Evolutionary conservation across 2,888 invertebrate species (phyloP).

Genomic region (Ypsolopha sequella): DNA sequence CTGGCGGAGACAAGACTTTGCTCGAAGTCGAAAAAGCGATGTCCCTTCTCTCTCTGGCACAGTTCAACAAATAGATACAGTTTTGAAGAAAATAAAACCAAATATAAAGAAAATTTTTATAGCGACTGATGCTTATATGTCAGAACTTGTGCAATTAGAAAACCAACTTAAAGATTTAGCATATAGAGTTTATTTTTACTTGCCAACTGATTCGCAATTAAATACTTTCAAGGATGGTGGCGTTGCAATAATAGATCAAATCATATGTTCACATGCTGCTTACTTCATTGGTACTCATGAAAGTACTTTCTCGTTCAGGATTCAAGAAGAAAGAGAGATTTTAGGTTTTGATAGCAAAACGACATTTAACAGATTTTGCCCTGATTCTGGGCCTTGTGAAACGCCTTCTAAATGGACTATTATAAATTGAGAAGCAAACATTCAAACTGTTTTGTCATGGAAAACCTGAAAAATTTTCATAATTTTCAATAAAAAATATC

Average conservation of each 20-base stretch:
- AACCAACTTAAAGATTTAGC: slow-evolving; percentile 38
- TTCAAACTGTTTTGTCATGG: no score
- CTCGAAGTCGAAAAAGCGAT: slow-evolving; percentile 77
- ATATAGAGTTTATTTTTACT: slow-evolving; percentile 35
- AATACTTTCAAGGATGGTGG: slow-evolving; percentile 82
- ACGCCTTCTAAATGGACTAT: slow-evolving; percentile 85
- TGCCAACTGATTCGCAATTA: slow-evolving; percentile 57
- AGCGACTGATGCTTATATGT: slow-evolving; percentile 83
- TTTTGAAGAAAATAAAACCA: slow-evolving; percentile 63
- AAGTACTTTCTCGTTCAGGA: slow-evolving; percentile 96
- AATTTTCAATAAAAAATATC: no score
- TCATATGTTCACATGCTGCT: slow-evolving; percentile 90
- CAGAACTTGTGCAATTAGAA: slow-evolving; percentile 63
- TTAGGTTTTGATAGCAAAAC: slow-evolving; percentile 83
- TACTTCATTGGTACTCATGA: slow-evolving; percentile 93
- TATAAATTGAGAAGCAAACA: slow-evolving; percentile 61
- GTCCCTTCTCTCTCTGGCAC: slow-evolving; percentile 85
- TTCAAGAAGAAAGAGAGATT: slow-evolving; percentile 98
- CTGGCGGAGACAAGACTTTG: slow-evolving; percentile 90
- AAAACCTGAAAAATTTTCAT: no score
- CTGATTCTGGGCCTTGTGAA: slow-evolving; percentile 73
- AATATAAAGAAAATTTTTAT: slow-evolving; percentile 74
- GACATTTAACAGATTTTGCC: slow-evolving; percentile 92
- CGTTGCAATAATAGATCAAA: slow-evolving; percentile 94
- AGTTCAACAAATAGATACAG: slow-evolving; percentile 77